Evolutionary conservation across 2,113 vertebrate genomes (phyloP).

Genomic region (Phaethornis superciliosus): DNA sequence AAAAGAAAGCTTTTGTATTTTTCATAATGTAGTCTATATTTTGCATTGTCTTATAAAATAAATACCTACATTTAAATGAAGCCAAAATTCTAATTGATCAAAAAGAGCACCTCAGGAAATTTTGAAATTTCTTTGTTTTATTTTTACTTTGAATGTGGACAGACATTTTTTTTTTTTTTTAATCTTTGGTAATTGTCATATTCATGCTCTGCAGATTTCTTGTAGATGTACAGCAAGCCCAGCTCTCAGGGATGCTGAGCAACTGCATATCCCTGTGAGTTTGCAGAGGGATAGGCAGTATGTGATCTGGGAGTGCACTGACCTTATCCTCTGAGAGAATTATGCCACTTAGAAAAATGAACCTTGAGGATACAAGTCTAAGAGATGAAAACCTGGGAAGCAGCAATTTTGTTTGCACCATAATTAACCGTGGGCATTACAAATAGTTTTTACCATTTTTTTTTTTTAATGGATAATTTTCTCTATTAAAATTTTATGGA

Average conservation of each 20-base stretch:
- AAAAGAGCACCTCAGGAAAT: slow-evolving; percentile 49
- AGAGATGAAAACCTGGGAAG: not conserved
- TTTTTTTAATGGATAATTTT: not conserved
- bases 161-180: not conserved
- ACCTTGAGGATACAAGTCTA: not conserved
- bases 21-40: slow-evolving; percentile 5
- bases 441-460: not conserved
- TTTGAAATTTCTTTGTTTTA: slow-evolving; percentile 10
- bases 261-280: not conserved
- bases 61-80: slow-evolving; percentile 1
- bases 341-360: not conserved
- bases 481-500: not conserved
- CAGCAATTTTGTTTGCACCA: not conserved
- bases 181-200: not conserved
- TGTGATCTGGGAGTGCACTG: not conserved
- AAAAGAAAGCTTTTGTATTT: slow-evolving; percentile 5
- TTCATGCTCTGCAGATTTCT: not conserved
- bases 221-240: not conserved
- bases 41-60: slow-evolving; percentile 27
- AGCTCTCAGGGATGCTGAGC: not conserved
- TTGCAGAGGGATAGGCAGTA: not conserved
- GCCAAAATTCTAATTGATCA: slow-evolving; percentile 29
- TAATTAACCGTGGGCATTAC: not conserved
- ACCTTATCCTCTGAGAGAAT: not conserved
- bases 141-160: slow-evolving; percentile 18